Conservation (phyloP, 2,113 vertebrate genomes). For the Oncorhynchus nerka region DNA sequence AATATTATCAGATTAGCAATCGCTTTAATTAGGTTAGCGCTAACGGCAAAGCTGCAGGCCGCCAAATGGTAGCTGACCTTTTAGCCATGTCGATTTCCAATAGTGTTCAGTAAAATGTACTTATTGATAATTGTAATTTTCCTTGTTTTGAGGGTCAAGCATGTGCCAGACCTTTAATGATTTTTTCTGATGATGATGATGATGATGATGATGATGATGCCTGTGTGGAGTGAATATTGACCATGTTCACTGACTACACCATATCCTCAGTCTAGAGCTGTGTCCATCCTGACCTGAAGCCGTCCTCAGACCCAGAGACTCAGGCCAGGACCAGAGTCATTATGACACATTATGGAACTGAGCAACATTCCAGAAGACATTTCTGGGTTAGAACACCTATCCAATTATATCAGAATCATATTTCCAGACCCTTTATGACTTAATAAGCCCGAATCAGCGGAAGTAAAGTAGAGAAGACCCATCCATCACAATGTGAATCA, state of each 20-base stretch:
- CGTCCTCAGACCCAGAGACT: too few relatives aligned
- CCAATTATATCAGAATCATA: conserved; percentile 25
- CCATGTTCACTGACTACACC: neutral
- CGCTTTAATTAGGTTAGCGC: neutral
- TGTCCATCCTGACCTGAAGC: too few relatives aligned
- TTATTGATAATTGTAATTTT: too few relatives aligned
- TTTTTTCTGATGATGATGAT: too few relatives aligned
- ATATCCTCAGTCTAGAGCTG: neutral
- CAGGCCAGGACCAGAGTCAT: too few relatives aligned
- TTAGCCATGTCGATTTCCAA: too few relatives aligned
- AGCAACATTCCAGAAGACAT: conserved; percentile 46
- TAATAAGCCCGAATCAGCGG: conserved; percentile 13
- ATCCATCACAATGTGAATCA: conserved; percentile 15
- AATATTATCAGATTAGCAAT: neutral
- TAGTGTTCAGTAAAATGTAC: too few relatives aligned
- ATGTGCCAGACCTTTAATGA: too few relatives aligned
- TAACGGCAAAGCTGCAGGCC: neutral
- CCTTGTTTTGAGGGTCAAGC: too few relatives aligned
- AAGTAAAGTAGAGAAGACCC: conserved; percentile 28
- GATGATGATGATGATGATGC: neutral
- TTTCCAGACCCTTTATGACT: conserved; percentile 42
- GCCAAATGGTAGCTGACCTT: too few relatives aligned
- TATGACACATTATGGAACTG: too few relatives aligned
- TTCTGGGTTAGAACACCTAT: conserved; percentile 52
- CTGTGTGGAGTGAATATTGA: too few relatives aligned